Conservation (phyloP, 64 coral and sea anemone genomes). For the Actinia equina region DNA sequence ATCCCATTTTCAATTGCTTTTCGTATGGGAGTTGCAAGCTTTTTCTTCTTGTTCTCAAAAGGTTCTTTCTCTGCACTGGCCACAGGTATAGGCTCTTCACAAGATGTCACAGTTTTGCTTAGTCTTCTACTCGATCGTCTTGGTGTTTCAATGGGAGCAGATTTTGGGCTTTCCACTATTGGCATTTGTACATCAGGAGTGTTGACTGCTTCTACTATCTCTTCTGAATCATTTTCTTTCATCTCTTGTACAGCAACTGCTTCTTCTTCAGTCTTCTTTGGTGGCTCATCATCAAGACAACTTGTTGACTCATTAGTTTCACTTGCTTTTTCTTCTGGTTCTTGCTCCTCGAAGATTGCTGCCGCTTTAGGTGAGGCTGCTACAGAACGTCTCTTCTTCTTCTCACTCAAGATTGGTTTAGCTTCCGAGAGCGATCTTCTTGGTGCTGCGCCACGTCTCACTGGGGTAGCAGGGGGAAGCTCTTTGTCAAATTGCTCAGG, state of each 20-base stretch:
- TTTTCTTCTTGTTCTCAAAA: not conserved
- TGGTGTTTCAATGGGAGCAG: constrained; percentile 2
- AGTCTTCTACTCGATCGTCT: not conserved
- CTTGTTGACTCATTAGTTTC: not conserved
- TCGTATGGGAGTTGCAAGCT: constrained; percentile 37
- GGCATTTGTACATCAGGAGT: not conserved
- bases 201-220: not conserved
- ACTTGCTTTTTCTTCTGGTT: not conserved
- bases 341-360: constrained; percentile 60
- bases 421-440: constrained; percentile 19
- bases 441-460: constrained; percentile 79
- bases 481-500: constrained; percentile 94
- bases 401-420: constrained; percentile 1
- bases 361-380: constrained; percentile 32
- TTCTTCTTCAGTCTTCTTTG: not conserved
- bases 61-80: not conserved
- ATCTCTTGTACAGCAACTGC: not conserved
- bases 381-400: constrained; percentile 65
- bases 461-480: constrained; percentile 76
- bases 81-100: not conserved
- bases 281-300: not conserved
- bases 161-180: not conserved
- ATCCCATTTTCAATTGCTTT: constrained; percentile 55
- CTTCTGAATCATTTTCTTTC: not conserved
- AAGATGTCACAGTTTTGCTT: not conserved